Evolutionary conservation across 2,113 vertebrate genomes (phyloP).

Genomic region (Pionites leucogaster): DNA sequence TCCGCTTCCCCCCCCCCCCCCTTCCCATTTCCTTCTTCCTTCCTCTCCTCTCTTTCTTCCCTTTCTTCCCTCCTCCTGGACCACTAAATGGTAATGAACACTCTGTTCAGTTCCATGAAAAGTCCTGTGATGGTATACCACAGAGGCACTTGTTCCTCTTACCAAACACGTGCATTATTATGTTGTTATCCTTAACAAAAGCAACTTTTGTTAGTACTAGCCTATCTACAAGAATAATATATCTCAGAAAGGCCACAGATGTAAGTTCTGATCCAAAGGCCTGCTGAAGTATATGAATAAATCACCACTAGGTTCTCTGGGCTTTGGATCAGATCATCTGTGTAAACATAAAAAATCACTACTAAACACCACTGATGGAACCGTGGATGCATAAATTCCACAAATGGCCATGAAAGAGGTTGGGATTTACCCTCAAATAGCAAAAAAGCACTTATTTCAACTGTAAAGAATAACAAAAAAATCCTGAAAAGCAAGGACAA

Average conservation of each 20-base stretch:
- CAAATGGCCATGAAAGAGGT: background rate
- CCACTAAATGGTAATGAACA: background rate
- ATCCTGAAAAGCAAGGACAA: background rate
- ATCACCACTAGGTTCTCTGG: background rate
- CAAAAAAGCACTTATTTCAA: background rate
- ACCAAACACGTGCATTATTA: background rate
- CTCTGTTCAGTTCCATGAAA: background rate
- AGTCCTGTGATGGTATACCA: background rate
- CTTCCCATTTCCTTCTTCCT: background rate
- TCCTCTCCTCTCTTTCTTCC: background rate
- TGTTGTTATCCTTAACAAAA: background rate
- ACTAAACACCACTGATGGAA: background rate
- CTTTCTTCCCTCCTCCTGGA: background rate
- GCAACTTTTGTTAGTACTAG: background rate
- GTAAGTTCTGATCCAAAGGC: background rate
- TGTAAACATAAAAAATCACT: background rate
- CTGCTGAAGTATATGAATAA: background rate
- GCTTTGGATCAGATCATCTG: background rate
- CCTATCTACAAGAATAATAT: background rate
- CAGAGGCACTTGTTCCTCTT: background rate
- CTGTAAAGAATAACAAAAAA: background rate
- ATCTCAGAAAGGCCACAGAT: background rate
- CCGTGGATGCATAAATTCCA: background rate
- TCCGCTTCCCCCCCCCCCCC: too few relatives aligned
- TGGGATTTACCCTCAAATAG: background rate